Conservation (phyloP, 2,797 vertebrate species). For the Halcyon badia region DNA sequence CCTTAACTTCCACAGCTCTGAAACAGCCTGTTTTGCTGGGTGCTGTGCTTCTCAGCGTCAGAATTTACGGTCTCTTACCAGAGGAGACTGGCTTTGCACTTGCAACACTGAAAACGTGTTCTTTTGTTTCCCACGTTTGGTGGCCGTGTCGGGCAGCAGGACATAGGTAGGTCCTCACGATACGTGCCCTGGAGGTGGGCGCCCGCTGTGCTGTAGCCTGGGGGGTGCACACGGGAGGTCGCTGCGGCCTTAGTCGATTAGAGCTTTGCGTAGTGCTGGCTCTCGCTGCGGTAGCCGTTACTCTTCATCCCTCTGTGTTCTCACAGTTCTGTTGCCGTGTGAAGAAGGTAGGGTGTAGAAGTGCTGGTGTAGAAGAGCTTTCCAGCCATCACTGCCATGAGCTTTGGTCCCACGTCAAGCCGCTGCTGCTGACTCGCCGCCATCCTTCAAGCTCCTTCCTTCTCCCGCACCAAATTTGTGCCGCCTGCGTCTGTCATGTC, state of each 20-base stretch:
- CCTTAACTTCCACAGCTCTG: rapidly evolving
- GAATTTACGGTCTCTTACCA: rapidly evolving
- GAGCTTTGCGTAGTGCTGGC: background rate
- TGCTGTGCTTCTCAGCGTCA: background rate
- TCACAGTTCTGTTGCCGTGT: background rate
- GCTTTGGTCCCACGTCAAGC: rapidly evolving
- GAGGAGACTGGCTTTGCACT: background rate
- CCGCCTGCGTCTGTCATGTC: rapidly evolving
- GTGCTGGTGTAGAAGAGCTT: background rate
- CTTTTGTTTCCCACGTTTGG: background rate
- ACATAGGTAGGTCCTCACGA: background rate
- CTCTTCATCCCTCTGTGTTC: background rate
- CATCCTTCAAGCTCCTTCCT: rapidly evolving
- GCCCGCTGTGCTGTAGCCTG: background rate
- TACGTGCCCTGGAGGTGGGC: background rate
- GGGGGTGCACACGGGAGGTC: rapidly evolving
- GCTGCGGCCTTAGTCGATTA: rapidly evolving
- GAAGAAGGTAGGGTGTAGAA: background rate
- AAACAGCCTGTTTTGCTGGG: rapidly evolving
- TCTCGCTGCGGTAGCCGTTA: rapidly evolving
- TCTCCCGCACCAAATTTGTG: rapidly evolving
- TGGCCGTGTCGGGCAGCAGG: background rate
- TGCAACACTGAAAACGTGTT: background rate
- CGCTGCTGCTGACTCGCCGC: background rate
- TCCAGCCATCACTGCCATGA: rapidly evolving